These are phyloP conservation scores for Ctenodactylus gundi DNA, from an alignment of 2,113 vertebrate genomes.

Conservation along the genomic window DNA sequence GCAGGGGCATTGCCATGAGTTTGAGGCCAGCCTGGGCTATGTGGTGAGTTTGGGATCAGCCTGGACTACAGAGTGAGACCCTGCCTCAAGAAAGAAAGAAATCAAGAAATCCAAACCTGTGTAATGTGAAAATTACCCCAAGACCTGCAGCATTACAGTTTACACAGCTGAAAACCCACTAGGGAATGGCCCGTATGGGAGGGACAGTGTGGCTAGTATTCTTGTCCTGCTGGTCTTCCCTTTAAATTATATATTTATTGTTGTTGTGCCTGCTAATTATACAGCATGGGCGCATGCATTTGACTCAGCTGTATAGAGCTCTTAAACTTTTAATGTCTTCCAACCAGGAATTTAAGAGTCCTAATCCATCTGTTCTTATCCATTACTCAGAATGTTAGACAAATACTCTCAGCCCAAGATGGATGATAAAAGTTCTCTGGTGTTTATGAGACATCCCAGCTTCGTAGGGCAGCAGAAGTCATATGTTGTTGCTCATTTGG, in stretches of 20 bases:
- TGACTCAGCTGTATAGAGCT: slow-evolving; percentile 76
- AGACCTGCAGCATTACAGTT: slow-evolving; percentile 73
- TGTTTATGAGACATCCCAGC: slow-evolving; percentile 77
- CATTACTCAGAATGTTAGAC: slow-evolving; percentile 77
- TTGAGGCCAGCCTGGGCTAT: no score
- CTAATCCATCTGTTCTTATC: slow-evolving; percentile 75
- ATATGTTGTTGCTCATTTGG: slow-evolving; percentile 59
- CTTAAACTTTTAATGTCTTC: slow-evolving; percentile 80
- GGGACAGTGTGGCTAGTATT: slow-evolving; percentile 67
- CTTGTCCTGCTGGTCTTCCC: slow-evolving; percentile 75
- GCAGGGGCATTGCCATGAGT: no score
- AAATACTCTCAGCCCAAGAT: slow-evolving; percentile 66
- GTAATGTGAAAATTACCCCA: slow-evolving; percentile 72
- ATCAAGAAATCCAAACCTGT: slow-evolving; percentile 37
- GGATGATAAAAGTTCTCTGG: slow-evolving; percentile 62
- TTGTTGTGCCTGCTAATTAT: slow-evolving; percentile 75
- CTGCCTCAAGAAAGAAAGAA: no score
- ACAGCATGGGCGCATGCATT: slow-evolving; percentile 63
- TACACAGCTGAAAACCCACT: neutral
- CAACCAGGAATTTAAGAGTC: slow-evolving; percentile 75
- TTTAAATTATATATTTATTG: slow-evolving; percentile 77
- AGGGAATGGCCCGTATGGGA: slow-evolving; percentile 5
- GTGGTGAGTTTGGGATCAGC: no score
- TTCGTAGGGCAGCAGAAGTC: slow-evolving; percentile 69
- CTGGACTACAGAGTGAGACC: no score